Evolutionary conservation across 1,140 invertebrate species (phyloP), one percentile per base, ranked within the genome.

Genomic region (Trichonephila clavata): DNA sequence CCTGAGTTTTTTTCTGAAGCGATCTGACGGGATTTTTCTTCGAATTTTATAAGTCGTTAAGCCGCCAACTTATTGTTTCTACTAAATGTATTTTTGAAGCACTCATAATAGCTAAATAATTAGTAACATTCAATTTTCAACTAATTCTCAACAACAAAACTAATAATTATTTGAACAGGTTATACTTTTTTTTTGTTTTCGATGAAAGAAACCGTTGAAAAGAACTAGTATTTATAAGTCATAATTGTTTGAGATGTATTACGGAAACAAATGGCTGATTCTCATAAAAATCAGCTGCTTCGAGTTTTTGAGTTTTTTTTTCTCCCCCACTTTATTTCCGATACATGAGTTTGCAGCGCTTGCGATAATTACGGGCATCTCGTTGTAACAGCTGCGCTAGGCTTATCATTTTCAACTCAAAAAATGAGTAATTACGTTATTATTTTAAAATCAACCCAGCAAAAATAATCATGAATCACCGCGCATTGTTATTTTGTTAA

Each of bases 251-350:
- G 50, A 10, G 50, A 50, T 50, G 50, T 50, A 50, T 50, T 0
- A 50, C 50, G 50, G 0, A 7, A n/a, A 2, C 65, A 68, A 68
- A 68, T 24, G 65, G 65, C 50, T 27, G 65, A 4, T 14, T 24
- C 65, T 32, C 71, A 77, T 77, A 32, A 77, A 77, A 77, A 77
- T 77, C 71, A 77, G 27, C 71, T 77, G 71, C 71, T 18, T 7
- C 71, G 18, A 14, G 13, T 39, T 14, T 32, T 77, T 77, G 21
- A 6, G 5, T 27, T 77, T 32, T 77, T 77, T 32, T 77, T 18
- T 77, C 68, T 4, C 32, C 32, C 32, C 2, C 32, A 32, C 32
- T 18, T 77, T 77, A 18, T 77, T 39, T 18, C 71, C 71, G 24
- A 77, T 24, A 68, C n/a, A 27, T n/a, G 24, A 77, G 27, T 32